Evolutionary conservation across 2,113 vertebrate species (phyloP), one percentile per base, ranked within the genome.

Genomic region (Anolis carolinensis): DNA sequence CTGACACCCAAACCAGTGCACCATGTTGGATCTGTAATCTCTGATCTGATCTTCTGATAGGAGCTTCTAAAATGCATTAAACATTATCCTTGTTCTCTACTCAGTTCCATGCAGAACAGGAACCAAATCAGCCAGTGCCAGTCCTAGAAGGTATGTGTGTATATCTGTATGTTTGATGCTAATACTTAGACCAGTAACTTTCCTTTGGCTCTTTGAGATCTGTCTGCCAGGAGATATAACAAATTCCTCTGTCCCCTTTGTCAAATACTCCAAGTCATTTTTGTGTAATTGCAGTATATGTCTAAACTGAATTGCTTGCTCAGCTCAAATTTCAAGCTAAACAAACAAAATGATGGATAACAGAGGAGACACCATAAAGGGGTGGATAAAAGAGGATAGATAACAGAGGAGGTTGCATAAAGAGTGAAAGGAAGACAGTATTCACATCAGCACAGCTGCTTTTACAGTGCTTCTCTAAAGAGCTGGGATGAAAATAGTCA

Each of bases 51-150:
- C 55, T 63, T 36, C 78, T 21, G 36, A 18, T 20, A 65, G 36
- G 30, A 73, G 20, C 44, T 21, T 68, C 25, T 68, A 20, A 65
- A 86, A 81, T 11, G 27, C 72, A 8, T 71, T 89, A 81, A 70
- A 50, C 9, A 55, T 48, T 63, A 1, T 27, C 48, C 13, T 36
- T 25, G 9, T 52, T 87, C 50, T 86, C 70, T 11, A 71, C 88
- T n/a, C 72, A 97, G 97, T 97, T 97, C 85, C 96, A 97, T 10
- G 96, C 97, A 82, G 97, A 97, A 91, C 93, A 10, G 85, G 96
- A 97, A 8, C 87, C 96, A 81, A 62, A 92, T 25, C 84, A 89
- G 34, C 79, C 87, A 63, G 20, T 79, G 11, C 82, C 86, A 36
- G 86, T 88, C 36, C 50, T 81, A 8, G 92, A 92, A 0, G 94